phyloP scores from a whole-genome alignment of 2,797 vertebrate species.

The Todus mexicanus region DNA sequence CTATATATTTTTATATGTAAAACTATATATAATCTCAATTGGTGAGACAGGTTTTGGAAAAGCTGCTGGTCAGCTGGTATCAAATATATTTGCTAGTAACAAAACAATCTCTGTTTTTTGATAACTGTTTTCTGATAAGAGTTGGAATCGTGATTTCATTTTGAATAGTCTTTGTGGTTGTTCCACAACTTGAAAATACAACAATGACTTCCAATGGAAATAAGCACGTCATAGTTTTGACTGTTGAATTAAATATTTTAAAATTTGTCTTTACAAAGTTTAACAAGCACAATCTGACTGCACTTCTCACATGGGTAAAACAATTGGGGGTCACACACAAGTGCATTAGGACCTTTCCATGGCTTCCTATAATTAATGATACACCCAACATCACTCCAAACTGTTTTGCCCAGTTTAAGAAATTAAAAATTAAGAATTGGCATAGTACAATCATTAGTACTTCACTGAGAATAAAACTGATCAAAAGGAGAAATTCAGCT shows the following conservation, averaged over 20 bases:
- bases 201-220: background rate
- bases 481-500: background rate
- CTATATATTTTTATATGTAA: background rate
- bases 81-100: background rate
- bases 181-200: background rate
- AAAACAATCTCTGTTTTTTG: background rate
- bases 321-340: background rate
- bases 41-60: background rate
- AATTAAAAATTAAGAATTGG: background rate
- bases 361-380: background rate
- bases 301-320: background rate
- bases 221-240: background rate
- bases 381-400: background rate
- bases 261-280: background rate
- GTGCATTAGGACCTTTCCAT: background rate
- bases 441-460: background rate
- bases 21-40: background rate
- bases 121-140: background rate
- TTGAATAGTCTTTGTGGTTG: background rate
- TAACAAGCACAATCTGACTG: background rate
- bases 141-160: background rate
- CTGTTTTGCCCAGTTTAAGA: background rate
- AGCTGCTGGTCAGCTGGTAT: background rate
- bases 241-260: background rate
- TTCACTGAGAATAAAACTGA: background rate